Evolutionary conservation across 2,113 vertebrate species (phyloP).

Genomic region (Megaptera novaeangliae): DNA sequence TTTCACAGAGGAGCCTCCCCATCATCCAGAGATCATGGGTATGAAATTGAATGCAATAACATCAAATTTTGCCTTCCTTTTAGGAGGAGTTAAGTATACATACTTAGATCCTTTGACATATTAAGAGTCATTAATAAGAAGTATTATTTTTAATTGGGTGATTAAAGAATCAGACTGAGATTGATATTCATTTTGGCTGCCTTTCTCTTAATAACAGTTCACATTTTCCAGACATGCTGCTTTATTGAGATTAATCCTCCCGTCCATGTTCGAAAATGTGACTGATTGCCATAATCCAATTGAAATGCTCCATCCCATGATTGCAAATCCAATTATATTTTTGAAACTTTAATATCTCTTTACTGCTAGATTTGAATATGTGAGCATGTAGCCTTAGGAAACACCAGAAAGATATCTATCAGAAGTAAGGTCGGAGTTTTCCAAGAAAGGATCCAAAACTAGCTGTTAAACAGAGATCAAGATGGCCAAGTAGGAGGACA

Average conservation of each 20-base stretch:
- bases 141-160: background rate
- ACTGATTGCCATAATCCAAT: background rate
- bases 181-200: background rate
- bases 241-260: background rate
- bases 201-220: background rate
- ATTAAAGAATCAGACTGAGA: background rate
- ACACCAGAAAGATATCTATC: background rate
- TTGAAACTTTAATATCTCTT: background rate
- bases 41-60: background rate
- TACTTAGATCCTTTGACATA: background rate
- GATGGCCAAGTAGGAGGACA: background rate
- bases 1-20: background rate
- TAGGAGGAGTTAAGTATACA: background rate
- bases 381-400: background rate
- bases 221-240: background rate
- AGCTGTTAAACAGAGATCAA: background rate
- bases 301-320: background rate
- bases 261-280: background rate
- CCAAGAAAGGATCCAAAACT: background rate
- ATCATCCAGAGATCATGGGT: background rate
- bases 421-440: background rate
- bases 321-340: background rate
- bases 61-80: background rate
- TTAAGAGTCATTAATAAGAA: background rate
- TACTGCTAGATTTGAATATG: background rate